Evolutionary conservation across 2,888 invertebrate genomes (phyloP), one percentile per base, ranked within the genome.

Genomic region (Drosophila mulleri): DNA sequence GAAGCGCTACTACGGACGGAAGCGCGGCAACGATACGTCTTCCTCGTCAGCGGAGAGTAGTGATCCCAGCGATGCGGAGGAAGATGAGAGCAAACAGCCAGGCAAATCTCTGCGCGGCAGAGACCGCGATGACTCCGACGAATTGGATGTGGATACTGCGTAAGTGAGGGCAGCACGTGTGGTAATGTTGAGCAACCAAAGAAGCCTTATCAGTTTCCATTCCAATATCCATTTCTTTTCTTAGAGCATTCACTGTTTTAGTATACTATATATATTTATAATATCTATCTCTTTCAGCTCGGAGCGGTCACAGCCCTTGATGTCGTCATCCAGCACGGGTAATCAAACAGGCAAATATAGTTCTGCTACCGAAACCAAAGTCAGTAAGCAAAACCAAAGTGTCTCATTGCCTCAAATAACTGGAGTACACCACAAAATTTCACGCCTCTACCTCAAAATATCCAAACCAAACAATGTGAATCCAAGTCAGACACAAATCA

Each of bases 311-410:
- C 91, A 92, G 93, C 93, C 86, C 90, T 90, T 94, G 91, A 93
- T 93, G 62, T 77, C 75, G 67, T 88, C 87, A 75, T 75, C 87
- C 78, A 82, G 84, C 88, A 83, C 89, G 86, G 91, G 91, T 90
- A 92, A 91, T 91, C 92, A 91, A 92, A 91, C 89, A 92, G 92
- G 91, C 92, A 92, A 92, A 92, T 92, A 91, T 90, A 88, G 86
- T 87, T 87, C 90, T 90, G 91, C 92, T 92, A 93, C 95, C 95
- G 95, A 96, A 95, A 95, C 96, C 98, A 98, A 98, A 98, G 98
- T 98, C 98, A 98, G 98, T 98, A 98, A 98, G 98, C 98, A 98
- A 96, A 92, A 90, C 89, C 91, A 91, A 77, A 90, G 66, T 88
- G 80, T 85, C 76, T 78, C 75, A 83, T 74, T 78, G 90, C 90